A percentile compares a stretch with the other conserved stretches of the same genome.
Conservation (phyloP, 2,888 invertebrate genomes). For the Pyrrhia umbra region DNA sequence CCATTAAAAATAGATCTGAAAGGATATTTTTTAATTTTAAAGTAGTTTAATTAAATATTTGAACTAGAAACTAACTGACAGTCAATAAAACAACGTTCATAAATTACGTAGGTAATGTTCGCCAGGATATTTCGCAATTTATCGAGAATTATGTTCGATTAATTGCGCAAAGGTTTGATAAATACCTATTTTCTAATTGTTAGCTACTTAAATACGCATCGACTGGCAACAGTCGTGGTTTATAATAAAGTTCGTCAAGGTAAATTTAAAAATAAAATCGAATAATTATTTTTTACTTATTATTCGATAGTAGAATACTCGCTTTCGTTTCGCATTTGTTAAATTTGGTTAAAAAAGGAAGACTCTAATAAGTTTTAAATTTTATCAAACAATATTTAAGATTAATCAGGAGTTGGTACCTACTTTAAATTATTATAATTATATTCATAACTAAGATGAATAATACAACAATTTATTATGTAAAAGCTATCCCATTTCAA, state of each 20-base stretch:
- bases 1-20: too few relatives aligned
- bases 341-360: too few relatives aligned
- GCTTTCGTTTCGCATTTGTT: background rate
- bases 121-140: slow-evolving; percentile 44
- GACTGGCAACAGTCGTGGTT: background rate
- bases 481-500: background rate
- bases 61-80: background rate
- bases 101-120: slow-evolving; percentile 2
- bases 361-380: background rate
- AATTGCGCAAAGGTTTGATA: slow-evolving; percentile 38
- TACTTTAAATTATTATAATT: background rate
- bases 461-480: background rate
- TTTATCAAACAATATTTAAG: too few relatives aligned
- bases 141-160: slow-evolving; percentile 27
- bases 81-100: background rate
- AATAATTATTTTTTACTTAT: too few relatives aligned
- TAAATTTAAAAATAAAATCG: background rate
- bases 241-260: background rate
- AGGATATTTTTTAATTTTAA: too few relatives aligned
- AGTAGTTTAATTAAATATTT: background rate
- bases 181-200: slow-evolving; percentile 32
- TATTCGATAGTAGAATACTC: too few relatives aligned
- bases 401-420: background rate
- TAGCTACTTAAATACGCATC: slow-evolving; percentile 1
- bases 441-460: background rate